Percentiles rank a stretch among this genome's conserved stretches.
These are phyloP conservation scores for Capitella teleta DNA, from an alignment of 1,140 invertebrate genomes.

Conservation along the genomic window DNA sequence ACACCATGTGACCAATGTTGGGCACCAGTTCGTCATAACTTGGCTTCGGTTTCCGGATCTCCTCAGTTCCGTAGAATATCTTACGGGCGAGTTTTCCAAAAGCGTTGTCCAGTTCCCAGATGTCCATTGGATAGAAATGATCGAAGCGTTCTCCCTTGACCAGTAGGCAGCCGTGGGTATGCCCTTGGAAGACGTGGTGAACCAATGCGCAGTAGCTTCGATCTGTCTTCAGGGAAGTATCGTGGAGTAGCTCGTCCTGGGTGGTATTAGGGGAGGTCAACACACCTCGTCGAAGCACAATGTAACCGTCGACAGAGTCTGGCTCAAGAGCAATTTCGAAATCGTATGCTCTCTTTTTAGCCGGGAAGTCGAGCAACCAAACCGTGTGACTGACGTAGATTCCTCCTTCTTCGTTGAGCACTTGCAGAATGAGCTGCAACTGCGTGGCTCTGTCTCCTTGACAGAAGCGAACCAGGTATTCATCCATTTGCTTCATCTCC, in stretches of 20 bases:
- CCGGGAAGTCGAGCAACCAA: slow-evolving; percentile 10
- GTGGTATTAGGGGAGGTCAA: background rate
- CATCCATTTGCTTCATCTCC: slow-evolving; percentile 2
- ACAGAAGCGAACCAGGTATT: background rate
- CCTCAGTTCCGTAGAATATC: slow-evolving; percentile 12
- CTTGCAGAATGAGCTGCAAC: slow-evolving; percentile 6
- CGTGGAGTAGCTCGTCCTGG: no score
- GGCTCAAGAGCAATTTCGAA: slow-evolving; percentile 7
- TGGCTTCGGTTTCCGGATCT: slow-evolving; percentile 4
- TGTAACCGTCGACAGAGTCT: slow-evolving; percentile 6
- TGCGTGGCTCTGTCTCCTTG: background rate
- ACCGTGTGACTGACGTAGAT: slow-evolving; percentile 12
- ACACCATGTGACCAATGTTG: slow-evolving; percentile 15
- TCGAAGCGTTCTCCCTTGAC: slow-evolving; percentile 8
- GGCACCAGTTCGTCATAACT: slow-evolving; percentile 11
- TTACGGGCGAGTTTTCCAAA: slow-evolving; percentile 8
- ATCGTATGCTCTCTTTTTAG: background rate
- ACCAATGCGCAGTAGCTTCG: no score
- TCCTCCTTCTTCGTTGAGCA: slow-evolving; percentile 7
- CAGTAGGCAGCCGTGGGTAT: background rate
- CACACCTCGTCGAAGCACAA: slow-evolving; percentile 6
- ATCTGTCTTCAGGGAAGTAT: no score
- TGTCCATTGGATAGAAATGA: slow-evolving; percentile 11
- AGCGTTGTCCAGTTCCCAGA: slow-evolving; percentile 14
- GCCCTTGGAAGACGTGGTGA: background rate